phyloP scores from a whole-genome alignment of 2,797 vertebrate genomes.

The Apogon hyalosoma region DNA sequence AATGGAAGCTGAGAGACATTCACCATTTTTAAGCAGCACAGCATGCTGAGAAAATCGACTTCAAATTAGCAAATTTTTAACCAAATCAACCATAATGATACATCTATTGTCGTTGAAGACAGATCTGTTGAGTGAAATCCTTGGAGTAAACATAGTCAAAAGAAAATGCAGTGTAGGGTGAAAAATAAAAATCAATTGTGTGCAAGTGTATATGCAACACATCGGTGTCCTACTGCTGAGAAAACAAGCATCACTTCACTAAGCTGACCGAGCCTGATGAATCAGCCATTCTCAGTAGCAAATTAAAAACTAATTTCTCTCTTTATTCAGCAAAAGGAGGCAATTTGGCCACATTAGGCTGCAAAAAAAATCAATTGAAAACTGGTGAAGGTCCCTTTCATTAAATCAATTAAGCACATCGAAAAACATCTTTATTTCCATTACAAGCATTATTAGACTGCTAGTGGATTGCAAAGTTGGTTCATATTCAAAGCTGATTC shows the following conservation, averaged over 20 bases:
- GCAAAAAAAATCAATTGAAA: constrained; percentile 58
- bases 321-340: constrained; percentile 66
- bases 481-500: constrained; percentile 45
- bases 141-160: constrained; percentile 17
- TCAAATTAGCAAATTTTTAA: constrained; percentile 15
- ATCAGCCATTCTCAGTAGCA: constrained; percentile 62
- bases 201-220: not conserved
- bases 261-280: constrained; percentile 53
- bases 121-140: constrained; percentile 38
- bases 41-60: not conserved
- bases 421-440: constrained; percentile 73
- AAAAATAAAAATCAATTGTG: constrained; percentile 15
- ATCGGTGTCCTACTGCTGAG: constrained; percentile 32
- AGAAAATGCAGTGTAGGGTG: constrained; percentile 16
- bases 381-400: constrained; percentile 55
- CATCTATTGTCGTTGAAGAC: constrained; percentile 41
- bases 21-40: constrained; percentile 5
- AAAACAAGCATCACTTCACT: constrained; percentile 44
- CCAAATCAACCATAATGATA: constrained; percentile 8
- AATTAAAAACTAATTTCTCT: constrained; percentile 72
- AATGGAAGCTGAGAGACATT: constrained; percentile 12
- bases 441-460: constrained; percentile 62
- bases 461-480: constrained; percentile 47
- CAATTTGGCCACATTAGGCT: constrained; percentile 64
- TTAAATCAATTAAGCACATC: constrained; percentile 72